Base-by-base conservation (phyloP, 2,888 invertebrate species). In the Timema podura region DNA sequence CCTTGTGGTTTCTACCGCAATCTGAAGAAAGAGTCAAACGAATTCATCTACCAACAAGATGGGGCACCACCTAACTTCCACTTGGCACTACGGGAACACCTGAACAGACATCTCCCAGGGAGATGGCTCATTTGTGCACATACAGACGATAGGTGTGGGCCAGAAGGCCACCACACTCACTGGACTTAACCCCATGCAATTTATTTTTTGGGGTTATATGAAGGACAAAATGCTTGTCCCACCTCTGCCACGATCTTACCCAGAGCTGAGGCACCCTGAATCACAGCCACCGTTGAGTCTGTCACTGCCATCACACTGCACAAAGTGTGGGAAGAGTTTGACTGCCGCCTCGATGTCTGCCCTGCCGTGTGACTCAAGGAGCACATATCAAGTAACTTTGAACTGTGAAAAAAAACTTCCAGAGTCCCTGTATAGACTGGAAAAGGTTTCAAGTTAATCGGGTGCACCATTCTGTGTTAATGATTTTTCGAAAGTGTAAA, bases 31-130 rank as follows among this genome's bases (percentile, higher is more conserved):
- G 51, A 67, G 49, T 49, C 44, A 7, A 49, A 47, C 13, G 2
- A 51, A 13, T 67, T 51, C 48, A 30, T 67, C 49, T 51, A 16
- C 51, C 30, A 67, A 16, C 48, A 48, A 67, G 49, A 67, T 49
- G 67, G 67, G 10, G 67, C 44, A 51, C 67, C 51, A 5, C 51
- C 30, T 46, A 46, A 44, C 65, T 65, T 30, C 30, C 30, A 30
- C 3, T 30, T 30, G 30, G 51, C n/a, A 2, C 2, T 11, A n/a
- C 11, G 3, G n/a, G 11, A 51, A 11, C 51, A 51, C 51, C 11
- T 48, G n/a, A 66, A 66, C 15, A 47, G 11, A 66, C 46, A 48
- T n/a, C 47, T 48, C 15, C 8, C 11, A 7, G 15, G 48, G 16
- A 46, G 66, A 66, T n/a, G 11, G 66, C n/a, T 13, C 7, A 10